These are phyloP conservation scores for Melinaea menophilus DNA, from an alignment of 2,888 invertebrate genomes.

Conservation along the genomic window DNA sequence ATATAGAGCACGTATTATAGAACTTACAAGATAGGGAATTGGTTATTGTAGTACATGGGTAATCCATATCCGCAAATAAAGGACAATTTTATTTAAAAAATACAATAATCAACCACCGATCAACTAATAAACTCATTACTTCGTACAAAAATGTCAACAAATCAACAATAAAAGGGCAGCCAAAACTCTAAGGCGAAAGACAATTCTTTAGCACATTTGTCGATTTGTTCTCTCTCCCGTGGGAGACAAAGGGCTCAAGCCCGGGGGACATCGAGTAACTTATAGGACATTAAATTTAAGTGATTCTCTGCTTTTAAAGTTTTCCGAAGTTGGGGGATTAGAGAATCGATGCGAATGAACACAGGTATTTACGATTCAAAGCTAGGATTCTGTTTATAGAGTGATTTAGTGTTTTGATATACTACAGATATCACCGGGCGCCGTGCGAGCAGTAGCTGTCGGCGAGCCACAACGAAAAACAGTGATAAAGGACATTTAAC, in stretches of 20 bases:
- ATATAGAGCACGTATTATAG: no score
- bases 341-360: conserved; percentile 22
- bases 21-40: background rate
- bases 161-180: conserved; percentile 26
- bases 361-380: conserved; percentile 18
- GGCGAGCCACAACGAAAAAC: conserved; percentile 69
- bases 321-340: conserved; percentile 37
- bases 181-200: conserved; percentile 19
- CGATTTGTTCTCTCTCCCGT: conserved; percentile 45
- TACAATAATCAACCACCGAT: background rate
- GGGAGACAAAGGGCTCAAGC: conserved; percentile 57
- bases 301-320: conserved; percentile 67
- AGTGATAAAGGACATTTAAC: conserved; percentile 64
- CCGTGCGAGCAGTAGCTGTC: conserved; percentile 68
- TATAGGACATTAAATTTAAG: conserved; percentile 72
- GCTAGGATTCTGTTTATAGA: conserved; percentile 8
- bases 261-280: conserved; percentile 54
- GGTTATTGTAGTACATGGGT: no score
- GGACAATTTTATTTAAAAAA: no score
- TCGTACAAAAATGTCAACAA: conserved; percentile 10
- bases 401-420: conserved; percentile 3
- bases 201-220: conserved; percentile 52
- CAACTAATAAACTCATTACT: conserved; percentile 13
- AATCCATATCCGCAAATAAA: no score
- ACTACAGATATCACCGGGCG: conserved; percentile 71